Evolutionary conservation across 1,140 invertebrate species (phyloP), one percentile per base, ranked within the genome.

Genomic region (Aphis gossypii): DNA sequence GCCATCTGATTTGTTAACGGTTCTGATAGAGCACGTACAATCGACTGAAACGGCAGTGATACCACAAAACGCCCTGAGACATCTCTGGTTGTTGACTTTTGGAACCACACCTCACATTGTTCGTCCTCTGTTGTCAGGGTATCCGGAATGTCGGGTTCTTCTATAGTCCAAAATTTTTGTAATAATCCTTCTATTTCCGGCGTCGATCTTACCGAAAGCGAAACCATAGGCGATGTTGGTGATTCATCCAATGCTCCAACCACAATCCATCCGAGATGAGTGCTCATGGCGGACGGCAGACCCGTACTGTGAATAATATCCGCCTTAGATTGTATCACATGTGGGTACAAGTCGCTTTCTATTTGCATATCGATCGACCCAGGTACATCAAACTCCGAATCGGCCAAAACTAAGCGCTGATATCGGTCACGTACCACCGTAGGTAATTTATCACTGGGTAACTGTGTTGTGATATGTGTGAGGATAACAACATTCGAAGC

Each of bases 341-440:
- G 54, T 86, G 92, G 84, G 35, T 84, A 93, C 21, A 86, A 86
- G 48, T 93, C 48, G 86, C 82, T 48, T 4, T 82, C 82, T 41
- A 93, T 30, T 21, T 87, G 8, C 48, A 93, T 54, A 14, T 93
- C 82, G n/a, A 93, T 93, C 14, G 48, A 35, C 35, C 41, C 82
- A 20, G 92, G 83, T 18, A 30, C n/a, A 41, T 87, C 83, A 11
- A 86, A 93, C 25, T 82, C 35, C 11, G 82, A 51, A 86, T 87
- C 83, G 2, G 82, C 82, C 23, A 93, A 46, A 6, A 86, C 35
- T 18, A 93, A 46, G n/a, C 87, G 92, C 0, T 54, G 23, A 92
- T 92, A 82, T 7, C 56, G 20, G 14, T 92, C 60, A 23, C 60
- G 90, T 23, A 92, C 60, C 23, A 41, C 23, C 11, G 56, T 20